Evolutionary conservation across 1,140 invertebrate genomes (phyloP).

Genomic region (Zophobas morio): DNA sequence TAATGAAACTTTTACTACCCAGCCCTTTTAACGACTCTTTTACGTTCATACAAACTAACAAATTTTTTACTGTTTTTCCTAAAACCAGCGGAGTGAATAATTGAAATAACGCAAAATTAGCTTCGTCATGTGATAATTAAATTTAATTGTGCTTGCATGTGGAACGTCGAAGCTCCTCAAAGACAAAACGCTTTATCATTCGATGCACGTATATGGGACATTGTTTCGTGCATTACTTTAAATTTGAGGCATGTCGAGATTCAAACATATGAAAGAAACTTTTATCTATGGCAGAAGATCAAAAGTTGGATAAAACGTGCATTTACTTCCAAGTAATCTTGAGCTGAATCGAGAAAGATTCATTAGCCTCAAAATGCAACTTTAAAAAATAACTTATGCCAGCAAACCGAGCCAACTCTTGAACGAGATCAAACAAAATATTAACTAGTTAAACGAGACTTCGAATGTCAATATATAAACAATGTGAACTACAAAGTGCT

Average conservation of each 20-base stretch:
- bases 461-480: too few species aligned
- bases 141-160: slow-evolving; percentile 28
- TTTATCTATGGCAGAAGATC: slow-evolving; percentile 31
- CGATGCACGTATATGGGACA: slow-evolving; percentile 32
- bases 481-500: too few species aligned
- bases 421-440: background rate
- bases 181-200: slow-evolving; percentile 10
- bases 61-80: slow-evolving; percentile 21
- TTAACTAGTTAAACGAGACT: background rate
- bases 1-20: slow-evolving; percentile 41
- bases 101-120: slow-evolving; percentile 18
- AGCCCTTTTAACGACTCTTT: slow-evolving; percentile 19
- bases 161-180: background rate
- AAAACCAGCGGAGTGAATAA: slow-evolving; percentile 15
- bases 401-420: background rate
- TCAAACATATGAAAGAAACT: slow-evolving; percentile 40
- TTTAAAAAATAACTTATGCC: background rate
- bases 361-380: slow-evolving; percentile 14
- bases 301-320: slow-evolving; percentile 30
- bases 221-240: slow-evolving; percentile 42
- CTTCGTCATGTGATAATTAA: slow-evolving; percentile 17
- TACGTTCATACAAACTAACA: slow-evolving; percentile 5
- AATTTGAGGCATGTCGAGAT: slow-evolving; percentile 29
- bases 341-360: slow-evolving; percentile 1
- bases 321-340: slow-evolving; percentile 31